Conservation (phyloP, 2,888 invertebrate species). For the Tachystola acroxantha region DNA sequence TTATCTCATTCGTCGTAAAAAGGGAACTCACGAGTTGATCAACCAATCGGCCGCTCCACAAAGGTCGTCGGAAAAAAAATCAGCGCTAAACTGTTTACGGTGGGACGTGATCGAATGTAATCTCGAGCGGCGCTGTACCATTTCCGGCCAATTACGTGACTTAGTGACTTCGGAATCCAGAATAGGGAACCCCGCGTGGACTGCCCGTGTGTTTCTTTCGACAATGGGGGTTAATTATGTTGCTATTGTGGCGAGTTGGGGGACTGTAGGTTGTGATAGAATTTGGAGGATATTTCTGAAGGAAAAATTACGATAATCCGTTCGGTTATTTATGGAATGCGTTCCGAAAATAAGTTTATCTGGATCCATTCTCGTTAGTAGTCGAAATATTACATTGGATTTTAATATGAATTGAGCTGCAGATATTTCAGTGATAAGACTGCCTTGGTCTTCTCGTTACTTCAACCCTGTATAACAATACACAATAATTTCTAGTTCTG, state of each 20-base stretch:
- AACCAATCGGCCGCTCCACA: conserved; percentile 23
- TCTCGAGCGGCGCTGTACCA: conserved; percentile 49
- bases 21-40: conserved; percentile 20
- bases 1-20: conserved; percentile 18
- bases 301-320: background rate
- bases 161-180: conserved; percentile 34
- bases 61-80: conserved; percentile 32
- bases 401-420: too few species aligned
- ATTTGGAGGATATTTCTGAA: background rate
- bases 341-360: too few species aligned
- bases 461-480: too few species aligned
- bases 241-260: conserved; percentile 10
- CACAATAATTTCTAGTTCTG: too few species aligned
- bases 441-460: too few species aligned
- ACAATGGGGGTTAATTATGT: conserved; percentile 14
- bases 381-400: too few species aligned
- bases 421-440: too few species aligned
- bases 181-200: conserved; percentile 1
- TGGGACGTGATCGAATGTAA: conserved; percentile 58
- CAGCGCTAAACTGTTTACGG: conserved; percentile 57
- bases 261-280: background rate
- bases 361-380: too few species aligned
- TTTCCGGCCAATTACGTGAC: conserved; percentile 63
- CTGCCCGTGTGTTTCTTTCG: conserved; percentile 7
- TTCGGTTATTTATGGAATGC: too few species aligned